Base-by-base conservation (phyloP, 2,113 vertebrate species). In the Cervus canadensis region DNA sequence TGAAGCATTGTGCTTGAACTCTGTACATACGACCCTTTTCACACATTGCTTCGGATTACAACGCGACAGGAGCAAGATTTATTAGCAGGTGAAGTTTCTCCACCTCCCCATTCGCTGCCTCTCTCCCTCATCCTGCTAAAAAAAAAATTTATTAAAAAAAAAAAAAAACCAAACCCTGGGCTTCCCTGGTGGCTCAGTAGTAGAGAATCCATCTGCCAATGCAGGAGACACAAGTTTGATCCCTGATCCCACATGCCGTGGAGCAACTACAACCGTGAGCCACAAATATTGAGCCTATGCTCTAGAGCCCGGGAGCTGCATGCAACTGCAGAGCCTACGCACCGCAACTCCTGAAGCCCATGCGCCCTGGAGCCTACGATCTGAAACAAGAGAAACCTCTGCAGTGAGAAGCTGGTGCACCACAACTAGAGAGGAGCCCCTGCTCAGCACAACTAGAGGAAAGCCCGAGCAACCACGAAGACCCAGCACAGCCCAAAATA, bases 1-100 rank as follows among this genome's bases (percentile, higher is more conserved):
- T 50, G 0, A 21, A 26, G 57, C 33, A 0, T 5, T 0, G 7
- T 2, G 4, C 23, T 1, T 16, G 57, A 52, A 43, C 56, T 48
- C 62, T 14, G 8, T 25, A 10, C n/a, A 3, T 21, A 16, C 81
- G 43, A 13, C 59, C 89, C 26, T 78, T 11, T 2, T 43, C 87
- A 21, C 3, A 11, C 56, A 4, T 1, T n/a, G 74, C 10, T 67
- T 89, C 7, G 0, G n/a, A 25, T n/a, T n/a, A 21, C 67, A 45
- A 67, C 6, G 48, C 3, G 82, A 56, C 59, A 16, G 92, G 30
- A 36, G 26, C 60, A 59, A 88, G 59, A 74, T n/a, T 64, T 62
- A 76, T 78, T 60, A 48, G 79, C 21, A 67, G 52, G 76, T 9
- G 5, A 74, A 54, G n/a, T 52, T 74, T 25, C 3, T 56, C 84